Conservation (phyloP, 2,888 invertebrate genomes). For the Myathropa florea region DNA sequence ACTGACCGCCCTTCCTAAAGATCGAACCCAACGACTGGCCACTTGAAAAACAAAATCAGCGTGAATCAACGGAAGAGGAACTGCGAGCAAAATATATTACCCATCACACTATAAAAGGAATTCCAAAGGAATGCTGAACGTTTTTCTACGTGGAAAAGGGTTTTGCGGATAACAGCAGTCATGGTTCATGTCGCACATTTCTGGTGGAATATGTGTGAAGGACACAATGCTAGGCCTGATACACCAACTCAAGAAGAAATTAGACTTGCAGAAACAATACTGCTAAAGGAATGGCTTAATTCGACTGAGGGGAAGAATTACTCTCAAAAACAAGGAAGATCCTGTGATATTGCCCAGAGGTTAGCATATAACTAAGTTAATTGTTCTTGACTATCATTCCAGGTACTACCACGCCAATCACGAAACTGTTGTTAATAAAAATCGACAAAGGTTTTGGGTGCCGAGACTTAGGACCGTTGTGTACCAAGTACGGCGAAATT, state of each 20-base stretch:
- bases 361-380: too few relatives aligned
- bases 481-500: not conserved
- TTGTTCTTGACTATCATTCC: constrained; percentile 18
- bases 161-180: too few relatives aligned
- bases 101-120: not conserved
- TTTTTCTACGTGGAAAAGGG: constrained; percentile 4
- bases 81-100: too few relatives aligned
- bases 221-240: too few relatives aligned
- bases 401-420: not conserved
- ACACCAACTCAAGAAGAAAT: too few relatives aligned
- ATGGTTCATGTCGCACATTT: too few relatives aligned
- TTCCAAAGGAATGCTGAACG: not conserved
- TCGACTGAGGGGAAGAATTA: too few relatives aligned
- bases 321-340: too few relatives aligned
- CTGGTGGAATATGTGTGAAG: too few relatives aligned
- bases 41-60: not conserved
- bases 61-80: too few relatives aligned
- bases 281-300: not conserved
- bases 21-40: too few relatives aligned
- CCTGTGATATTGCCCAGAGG: not conserved
- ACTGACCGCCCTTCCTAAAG: not conserved
- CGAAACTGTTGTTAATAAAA: not conserved
- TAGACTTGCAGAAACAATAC: too few relatives aligned
- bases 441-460: not conserved
- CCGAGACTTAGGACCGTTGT: not conserved